phyloP scores from a whole-genome alignment of 2,113 vertebrate species.

The Leucoraja erinaceus region DNA sequence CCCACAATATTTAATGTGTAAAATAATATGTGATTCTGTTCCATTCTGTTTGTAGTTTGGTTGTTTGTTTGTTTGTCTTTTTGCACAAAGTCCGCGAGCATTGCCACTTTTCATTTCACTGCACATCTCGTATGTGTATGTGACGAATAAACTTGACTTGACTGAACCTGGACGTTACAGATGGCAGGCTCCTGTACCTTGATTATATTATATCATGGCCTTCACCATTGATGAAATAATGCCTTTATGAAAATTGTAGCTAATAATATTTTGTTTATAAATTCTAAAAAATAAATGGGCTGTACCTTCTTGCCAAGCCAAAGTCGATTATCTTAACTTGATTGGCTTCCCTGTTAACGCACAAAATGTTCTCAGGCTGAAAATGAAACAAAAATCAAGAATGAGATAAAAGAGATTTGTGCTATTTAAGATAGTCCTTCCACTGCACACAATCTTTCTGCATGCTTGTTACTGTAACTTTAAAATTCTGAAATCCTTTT shows the following conservation, averaged over 20 bases:
- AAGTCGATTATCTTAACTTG: constrained; percentile 99
- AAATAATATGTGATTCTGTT: no score
- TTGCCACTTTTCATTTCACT: no score
- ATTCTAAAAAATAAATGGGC: constrained; percentile 12
- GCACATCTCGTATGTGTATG: no score
- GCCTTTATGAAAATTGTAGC: neutral
- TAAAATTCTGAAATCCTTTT: neutral
- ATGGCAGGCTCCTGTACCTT: no score
- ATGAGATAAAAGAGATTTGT: neutral
- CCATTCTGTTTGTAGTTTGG: no score
- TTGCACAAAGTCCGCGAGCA: no score
- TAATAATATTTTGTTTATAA: neutral
- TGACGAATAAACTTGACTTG: no score
- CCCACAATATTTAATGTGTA: no score
- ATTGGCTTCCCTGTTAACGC: constrained; percentile 81
- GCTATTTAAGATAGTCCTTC: neutral
- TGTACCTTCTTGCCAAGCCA: constrained; percentile 90
- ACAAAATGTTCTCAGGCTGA: constrained; percentile 97
- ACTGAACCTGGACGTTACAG: no score
- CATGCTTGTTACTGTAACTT: neutral
- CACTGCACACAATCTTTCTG: neutral
- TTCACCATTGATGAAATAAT: neutral
- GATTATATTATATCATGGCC: neutral
- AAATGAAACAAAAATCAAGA: neutral
- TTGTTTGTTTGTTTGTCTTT: no score